phyloP scores from a whole-genome alignment of 2,113 vertebrate genomes.

The Phoxinus phoxinus region DNA sequence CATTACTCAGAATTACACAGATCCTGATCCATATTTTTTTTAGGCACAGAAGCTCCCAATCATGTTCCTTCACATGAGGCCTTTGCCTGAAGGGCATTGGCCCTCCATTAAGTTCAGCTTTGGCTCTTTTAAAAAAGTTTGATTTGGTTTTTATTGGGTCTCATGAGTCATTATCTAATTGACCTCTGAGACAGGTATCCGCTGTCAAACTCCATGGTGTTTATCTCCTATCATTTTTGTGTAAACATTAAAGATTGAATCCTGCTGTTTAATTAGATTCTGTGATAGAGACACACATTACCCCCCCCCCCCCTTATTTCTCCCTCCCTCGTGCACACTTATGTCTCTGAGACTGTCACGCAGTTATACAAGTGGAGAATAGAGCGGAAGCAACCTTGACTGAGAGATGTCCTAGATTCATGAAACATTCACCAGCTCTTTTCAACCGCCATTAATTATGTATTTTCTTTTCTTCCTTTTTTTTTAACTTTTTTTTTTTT shows the following conservation, averaged over 20 bases:
- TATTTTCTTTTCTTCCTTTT: slow-evolving; percentile 61
- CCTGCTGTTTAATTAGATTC: slow-evolving; percentile 34
- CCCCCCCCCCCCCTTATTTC: slow-evolving; percentile 51
- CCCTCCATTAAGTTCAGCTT: not conserved
- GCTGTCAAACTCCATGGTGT: not conserved
- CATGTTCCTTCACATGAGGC: not conserved
- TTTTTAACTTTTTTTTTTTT: slow-evolving; percentile 61
- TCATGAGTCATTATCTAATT: not conserved
- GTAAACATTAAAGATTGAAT: slow-evolving; percentile 3
- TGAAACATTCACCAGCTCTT: slow-evolving; percentile 79
- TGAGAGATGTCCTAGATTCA: slow-evolving; percentile 78
- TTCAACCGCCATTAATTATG: slow-evolving; percentile 78
- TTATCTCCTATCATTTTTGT: not conserved
- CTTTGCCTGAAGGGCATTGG: not conserved
- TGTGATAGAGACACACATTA: slow-evolving; percentile 18
- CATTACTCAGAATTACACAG: not conserved
- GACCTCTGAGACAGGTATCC: not conserved
- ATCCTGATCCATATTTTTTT: not conserved
- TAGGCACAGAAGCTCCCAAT: not conserved
- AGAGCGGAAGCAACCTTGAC: slow-evolving; percentile 68
- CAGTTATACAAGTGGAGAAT: slow-evolving; percentile 57
- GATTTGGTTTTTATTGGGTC: not conserved
- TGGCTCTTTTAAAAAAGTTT: not conserved
- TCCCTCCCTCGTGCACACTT: slow-evolving; percentile 47
- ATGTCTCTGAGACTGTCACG: slow-evolving; percentile 68